phyloP scores from a whole-genome alignment of 2,797 vertebrate species.

The Selene dorsalis region DNA sequence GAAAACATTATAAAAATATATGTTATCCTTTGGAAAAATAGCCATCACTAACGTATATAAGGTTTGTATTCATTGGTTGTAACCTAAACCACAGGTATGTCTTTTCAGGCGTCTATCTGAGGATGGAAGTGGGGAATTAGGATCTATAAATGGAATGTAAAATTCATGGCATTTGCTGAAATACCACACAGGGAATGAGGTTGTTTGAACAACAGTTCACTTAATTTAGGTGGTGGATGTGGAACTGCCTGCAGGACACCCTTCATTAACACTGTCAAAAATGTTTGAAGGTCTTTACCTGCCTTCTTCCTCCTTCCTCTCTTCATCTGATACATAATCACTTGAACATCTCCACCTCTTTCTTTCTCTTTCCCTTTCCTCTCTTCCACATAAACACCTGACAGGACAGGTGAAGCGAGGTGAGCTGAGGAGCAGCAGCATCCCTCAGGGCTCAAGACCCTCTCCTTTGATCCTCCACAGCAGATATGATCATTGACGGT shows the following conservation, averaged over 20 bases:
- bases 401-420: slow-evolving; percentile 67
- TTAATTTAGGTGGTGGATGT: slow-evolving; percentile 26
- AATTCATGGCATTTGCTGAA: slow-evolving; percentile 26
- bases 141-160: slow-evolving; percentile 15
- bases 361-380: background rate
- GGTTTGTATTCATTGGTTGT: background rate
- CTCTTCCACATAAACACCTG: slow-evolving; percentile 48
- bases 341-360: background rate
- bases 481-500: slow-evolving; percentile 81
- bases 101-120: slow-evolving; percentile 25
- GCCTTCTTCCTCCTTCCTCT: slow-evolving; percentile 20
- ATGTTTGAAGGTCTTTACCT: slow-evolving; percentile 19
- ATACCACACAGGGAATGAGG: slow-evolving; percentile 5
- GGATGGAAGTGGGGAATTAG: slow-evolving; percentile 14
- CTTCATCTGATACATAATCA: slow-evolving; percentile 14
- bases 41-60: background rate
- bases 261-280: slow-evolving; percentile 33
- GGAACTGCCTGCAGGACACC: slow-evolving; percentile 32
- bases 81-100: slow-evolving; percentile 27
- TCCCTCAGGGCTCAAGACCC: slow-evolving; percentile 71
- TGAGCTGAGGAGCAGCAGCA: slow-evolving; percentile 58
- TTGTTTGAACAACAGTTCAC: slow-evolving; percentile 10
- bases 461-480: slow-evolving; percentile 82
- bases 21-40: slow-evolving; percentile 9
- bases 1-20: slow-evolving; percentile 7